A percentile compares a stretch with the other conserved stretches of the same genome.
phyloP scores from a whole-genome alignment of 2,113 vertebrate species.

The Phasianus colchicus region DNA sequence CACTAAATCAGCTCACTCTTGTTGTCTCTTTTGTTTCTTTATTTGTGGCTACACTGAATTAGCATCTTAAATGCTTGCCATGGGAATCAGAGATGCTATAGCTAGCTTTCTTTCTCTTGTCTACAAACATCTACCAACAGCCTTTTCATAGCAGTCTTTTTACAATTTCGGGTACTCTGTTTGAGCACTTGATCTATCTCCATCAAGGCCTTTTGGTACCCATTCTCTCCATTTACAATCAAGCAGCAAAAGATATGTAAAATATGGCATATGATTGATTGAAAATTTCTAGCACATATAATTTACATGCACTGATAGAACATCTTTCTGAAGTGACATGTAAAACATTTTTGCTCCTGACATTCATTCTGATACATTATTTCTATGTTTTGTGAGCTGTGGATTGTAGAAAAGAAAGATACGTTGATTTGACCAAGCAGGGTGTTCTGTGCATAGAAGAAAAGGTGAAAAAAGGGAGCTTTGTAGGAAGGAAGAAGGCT shows the following conservation, averaged over 20 bases:
- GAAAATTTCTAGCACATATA: background rate
- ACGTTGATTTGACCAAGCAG: background rate
- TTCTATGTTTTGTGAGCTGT: background rate
- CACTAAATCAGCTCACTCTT: slow-evolving; percentile 57
- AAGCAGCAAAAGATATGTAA: background rate
- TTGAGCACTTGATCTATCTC: slow-evolving; percentile 6
- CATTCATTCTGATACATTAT: background rate
- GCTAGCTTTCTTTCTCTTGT: slow-evolving; percentile 46
- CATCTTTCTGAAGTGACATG: background rate
- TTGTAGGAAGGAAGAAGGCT: background rate
- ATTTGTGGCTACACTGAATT: slow-evolving; percentile 56
- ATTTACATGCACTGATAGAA: background rate
- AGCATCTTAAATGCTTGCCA: slow-evolving; percentile 64
- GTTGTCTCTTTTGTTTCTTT: slow-evolving; percentile 49
- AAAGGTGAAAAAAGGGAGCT: slow-evolving; percentile 4
- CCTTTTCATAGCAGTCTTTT: slow-evolving; percentile 45
- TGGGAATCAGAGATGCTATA: slow-evolving; percentile 48
- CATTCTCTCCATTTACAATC: background rate
- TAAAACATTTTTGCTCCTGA: background rate
- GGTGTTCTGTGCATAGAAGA: background rate
- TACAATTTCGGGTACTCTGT: slow-evolving; percentile 16
- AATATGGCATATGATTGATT: background rate
- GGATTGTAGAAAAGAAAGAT: background rate
- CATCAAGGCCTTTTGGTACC: background rate
- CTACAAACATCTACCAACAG: background rate